phyloP scores from a whole-genome alignment of 2,113 vertebrate genomes.

The Ochotona princeps region DNA sequence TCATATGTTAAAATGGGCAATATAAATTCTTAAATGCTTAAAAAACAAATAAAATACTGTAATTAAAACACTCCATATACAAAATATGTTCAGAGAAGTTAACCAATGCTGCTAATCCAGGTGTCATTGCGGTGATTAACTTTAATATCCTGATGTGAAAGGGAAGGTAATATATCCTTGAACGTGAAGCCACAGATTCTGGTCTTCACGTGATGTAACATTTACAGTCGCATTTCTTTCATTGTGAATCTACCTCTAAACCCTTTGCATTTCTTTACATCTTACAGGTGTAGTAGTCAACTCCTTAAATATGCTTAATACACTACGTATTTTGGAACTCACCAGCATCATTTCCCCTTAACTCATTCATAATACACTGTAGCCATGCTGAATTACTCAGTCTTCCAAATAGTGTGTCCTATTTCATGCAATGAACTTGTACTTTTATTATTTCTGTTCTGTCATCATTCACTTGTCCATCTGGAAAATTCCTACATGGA shows the following conservation, averaged over 20 bases:
- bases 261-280: not conserved
- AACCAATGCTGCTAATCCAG: not conserved
- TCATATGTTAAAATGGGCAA: not conserved
- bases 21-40: not conserved
- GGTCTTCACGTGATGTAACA: not conserved
- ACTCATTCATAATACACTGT: not conserved
- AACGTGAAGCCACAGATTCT: not conserved
- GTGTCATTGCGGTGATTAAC: not conserved
- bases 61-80: not conserved
- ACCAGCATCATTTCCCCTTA: not conserved
- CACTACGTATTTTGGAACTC: not conserved
- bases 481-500: not conserved
- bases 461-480: not conserved
- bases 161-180: not conserved
- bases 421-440: not conserved
- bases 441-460: not conserved
- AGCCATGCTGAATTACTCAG: not conserved
- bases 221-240: too few species aligned
- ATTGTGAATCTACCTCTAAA: not conserved
- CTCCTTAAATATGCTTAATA: not conserved
- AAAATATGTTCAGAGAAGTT: not conserved
- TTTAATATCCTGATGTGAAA: not conserved
- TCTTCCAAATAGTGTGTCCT: not conserved
- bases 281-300: not conserved
- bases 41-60: not conserved